phyloP scores from a whole-genome alignment of 1,140 invertebrate genomes.

The Bactericera cockerelli region DNA sequence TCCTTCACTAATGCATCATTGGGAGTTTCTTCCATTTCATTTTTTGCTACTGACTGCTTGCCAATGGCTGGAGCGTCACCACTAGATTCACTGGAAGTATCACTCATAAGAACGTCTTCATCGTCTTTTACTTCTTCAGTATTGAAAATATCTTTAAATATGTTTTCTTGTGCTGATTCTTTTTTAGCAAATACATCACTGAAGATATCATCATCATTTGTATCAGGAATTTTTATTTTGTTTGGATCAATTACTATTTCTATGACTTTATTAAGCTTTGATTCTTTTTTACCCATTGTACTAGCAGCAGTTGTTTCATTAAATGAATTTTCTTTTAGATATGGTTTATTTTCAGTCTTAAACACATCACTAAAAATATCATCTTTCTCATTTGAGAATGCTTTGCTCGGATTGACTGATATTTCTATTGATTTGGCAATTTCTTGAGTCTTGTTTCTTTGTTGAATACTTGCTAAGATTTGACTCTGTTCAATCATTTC shows the following conservation, averaged over 20 bases:
- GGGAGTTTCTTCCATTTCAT: not conserved
- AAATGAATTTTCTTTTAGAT: too few relatives aligned
- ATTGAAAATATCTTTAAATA: not conserved
- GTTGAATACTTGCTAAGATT: slow-evolving; percentile 1
- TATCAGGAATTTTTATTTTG: slow-evolving; percentile 19
- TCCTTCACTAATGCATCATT: slow-evolving; percentile 1
- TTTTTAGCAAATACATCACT: slow-evolving; percentile 26
- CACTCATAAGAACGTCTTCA: not conserved
- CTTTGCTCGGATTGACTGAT: slow-evolving; percentile 23
- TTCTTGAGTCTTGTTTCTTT: not conserved
- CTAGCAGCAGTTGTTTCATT: too few relatives aligned
- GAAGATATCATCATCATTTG: slow-evolving; percentile 28
- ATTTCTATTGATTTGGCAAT: slow-evolving; percentile 19
- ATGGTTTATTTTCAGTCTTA: not conserved
- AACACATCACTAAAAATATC: slow-evolving; percentile 13
- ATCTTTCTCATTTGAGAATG: not conserved
- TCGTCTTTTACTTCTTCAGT: not conserved
- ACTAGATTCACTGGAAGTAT: not conserved
- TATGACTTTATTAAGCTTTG: not conserved
- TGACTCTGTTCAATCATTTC: not conserved
- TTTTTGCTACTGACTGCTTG: not conserved
- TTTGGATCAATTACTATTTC: not conserved
- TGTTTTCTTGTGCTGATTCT: too few relatives aligned
- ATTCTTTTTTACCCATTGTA: too few relatives aligned
- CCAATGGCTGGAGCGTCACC: not conserved